phyloP scores from a whole-genome alignment of 2,113 vertebrate species.

The Brevimyrus niger region DNA sequence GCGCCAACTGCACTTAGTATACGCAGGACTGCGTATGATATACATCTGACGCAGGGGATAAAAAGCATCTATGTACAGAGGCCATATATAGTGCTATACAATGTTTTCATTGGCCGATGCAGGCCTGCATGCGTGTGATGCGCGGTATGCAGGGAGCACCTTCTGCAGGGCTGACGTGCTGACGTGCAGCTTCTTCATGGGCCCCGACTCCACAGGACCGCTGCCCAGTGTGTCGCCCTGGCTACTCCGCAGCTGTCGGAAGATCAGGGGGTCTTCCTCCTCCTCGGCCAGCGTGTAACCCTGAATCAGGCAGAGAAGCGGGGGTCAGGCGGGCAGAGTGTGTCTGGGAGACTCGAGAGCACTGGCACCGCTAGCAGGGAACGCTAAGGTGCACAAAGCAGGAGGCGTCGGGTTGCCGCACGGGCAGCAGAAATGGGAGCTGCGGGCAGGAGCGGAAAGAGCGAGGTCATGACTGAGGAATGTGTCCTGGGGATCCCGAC shows the following conservation, averaged over 20 bases:
- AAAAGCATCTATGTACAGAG: not conserved
- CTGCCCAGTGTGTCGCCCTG: conserved; percentile 77
- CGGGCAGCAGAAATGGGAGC: not conserved
- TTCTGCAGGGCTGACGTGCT: conserved; percentile 98
- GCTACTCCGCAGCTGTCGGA: conserved; percentile 77
- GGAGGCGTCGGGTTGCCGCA: conserved; percentile 8
- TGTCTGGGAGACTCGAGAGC: not conserved
- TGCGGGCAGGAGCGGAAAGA: conserved; percentile 19
- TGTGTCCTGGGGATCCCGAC: conserved; percentile 16
- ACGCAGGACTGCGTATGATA: not conserved
- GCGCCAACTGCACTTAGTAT: not conserved
- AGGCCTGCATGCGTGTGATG: not conserved
- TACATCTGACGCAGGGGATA: not conserved
- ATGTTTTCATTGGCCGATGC: not conserved
- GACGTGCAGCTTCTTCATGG: conserved; percentile 96
- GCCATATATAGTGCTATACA: not conserved
- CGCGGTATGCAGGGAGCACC: conserved; percentile 47
- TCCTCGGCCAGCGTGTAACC: conserved; percentile 97
- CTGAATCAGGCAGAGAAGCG: conserved; percentile 46
- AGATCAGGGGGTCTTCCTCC: conserved; percentile 91
- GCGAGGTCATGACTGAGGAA: conserved; percentile 21
- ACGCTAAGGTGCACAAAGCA: too few relatives aligned
- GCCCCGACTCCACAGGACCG: conserved; percentile 84
- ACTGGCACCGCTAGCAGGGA: not conserved
- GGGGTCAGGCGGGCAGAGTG: not conserved